phyloP scores from a whole-genome alignment of 2,888 invertebrate genomes.

The Heliconius sara region DNA sequence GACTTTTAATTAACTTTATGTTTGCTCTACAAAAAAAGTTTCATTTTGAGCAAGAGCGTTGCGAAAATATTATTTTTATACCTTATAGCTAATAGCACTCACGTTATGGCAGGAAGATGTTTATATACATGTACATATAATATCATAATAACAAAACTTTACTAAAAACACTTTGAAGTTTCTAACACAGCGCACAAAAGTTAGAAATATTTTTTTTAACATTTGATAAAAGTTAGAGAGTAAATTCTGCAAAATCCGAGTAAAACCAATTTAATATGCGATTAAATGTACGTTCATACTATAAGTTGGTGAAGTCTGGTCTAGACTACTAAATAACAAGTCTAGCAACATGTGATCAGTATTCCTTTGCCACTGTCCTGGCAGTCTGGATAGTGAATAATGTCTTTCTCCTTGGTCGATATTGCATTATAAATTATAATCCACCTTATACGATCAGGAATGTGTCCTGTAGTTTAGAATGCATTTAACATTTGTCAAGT shows the following conservation, averaged over 20 bases:
- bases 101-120: not conserved
- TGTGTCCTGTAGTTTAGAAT: not conserved
- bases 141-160: not conserved
- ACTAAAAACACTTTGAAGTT: slow-evolving; percentile 8
- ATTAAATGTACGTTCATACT: slow-evolving; percentile 32
- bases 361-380: slow-evolving; percentile 41
- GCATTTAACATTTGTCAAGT: not conserved
- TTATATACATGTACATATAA: too few species aligned
- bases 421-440: slow-evolving; percentile 29
- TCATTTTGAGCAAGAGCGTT: slow-evolving; percentile 15
- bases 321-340: slow-evolving; percentile 54
- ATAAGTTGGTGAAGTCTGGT: slow-evolving; percentile 41
- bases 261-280: slow-evolving; percentile 28
- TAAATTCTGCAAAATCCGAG: slow-evolving; percentile 5
- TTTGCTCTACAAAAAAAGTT: slow-evolving; percentile 19
- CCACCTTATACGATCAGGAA: slow-evolving; percentile 9
- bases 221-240: slow-evolving; percentile 7
- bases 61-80: slow-evolving; percentile 10
- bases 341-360: slow-evolving; percentile 46
- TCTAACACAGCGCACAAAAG: not conserved
- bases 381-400: slow-evolving; percentile 47
- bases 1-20: slow-evolving; percentile 26
- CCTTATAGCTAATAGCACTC: not conserved
- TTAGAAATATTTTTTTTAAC: not conserved
- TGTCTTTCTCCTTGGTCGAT: slow-evolving; percentile 35